These are phyloP conservation scores for Platalea minor DNA, from an alignment of 2,797 vertebrate genomes.

Conservation along the genomic window DNA sequence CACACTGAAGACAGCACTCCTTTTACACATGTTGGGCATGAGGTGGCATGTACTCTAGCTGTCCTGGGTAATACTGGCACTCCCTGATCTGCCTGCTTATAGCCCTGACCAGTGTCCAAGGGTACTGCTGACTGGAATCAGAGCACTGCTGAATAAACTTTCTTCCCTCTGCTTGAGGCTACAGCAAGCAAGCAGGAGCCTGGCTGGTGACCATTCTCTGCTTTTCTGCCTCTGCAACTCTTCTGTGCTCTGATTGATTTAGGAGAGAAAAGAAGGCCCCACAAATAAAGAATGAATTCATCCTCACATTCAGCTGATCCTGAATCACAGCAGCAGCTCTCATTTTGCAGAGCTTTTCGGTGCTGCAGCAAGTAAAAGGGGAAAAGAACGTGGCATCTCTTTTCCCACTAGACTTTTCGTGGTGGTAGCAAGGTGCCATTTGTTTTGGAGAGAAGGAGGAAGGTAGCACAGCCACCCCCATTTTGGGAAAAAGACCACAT, in stretches of 20 bases:
- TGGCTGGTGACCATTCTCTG: not conserved
- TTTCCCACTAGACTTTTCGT: not conserved
- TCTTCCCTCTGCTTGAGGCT: not conserved
- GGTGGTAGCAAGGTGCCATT: not conserved
- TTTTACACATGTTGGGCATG: not conserved
- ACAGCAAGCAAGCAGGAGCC: not conserved
- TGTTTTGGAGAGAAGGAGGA: not conserved
- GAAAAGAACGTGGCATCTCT: not conserved
- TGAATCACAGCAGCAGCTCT: not conserved
- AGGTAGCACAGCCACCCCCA: not conserved
- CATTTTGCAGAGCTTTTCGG: not conserved
- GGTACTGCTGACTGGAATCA: not conserved
- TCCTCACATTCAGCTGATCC: not conserved
- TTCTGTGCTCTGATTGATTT: not conserved
- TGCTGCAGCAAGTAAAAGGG: not conserved
- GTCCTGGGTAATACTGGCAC: not conserved
- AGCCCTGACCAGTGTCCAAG: not conserved
- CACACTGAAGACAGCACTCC: not conserved
- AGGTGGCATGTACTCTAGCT: not conserved
- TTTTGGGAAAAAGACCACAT: not conserved
- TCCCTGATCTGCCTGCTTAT: not conserved
- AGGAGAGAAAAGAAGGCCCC: not conserved
- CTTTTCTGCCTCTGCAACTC: not conserved
- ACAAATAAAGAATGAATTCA: not conserved
- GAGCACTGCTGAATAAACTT: not conserved